Conservation (phyloP, 2,113 vertebrate species). For the Elephas maximus region DNA sequence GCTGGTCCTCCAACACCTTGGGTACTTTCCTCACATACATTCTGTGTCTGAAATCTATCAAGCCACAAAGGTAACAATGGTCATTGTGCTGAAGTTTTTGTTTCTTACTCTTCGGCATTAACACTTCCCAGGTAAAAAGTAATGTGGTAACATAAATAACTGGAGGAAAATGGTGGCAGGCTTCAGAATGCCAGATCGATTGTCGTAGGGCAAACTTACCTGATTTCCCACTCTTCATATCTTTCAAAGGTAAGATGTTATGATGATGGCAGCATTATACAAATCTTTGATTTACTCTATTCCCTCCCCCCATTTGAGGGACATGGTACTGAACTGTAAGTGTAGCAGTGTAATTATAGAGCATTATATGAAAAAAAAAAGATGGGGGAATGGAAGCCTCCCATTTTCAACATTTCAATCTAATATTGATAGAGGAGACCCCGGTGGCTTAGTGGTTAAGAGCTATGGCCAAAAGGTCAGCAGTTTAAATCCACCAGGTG, state of each 20-base stretch:
- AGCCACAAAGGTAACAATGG: rapidly evolving
- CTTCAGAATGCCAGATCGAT: neutral
- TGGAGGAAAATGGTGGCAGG: neutral
- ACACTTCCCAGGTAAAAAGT: neutral
- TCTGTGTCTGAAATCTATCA: no score
- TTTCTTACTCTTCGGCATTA: neutral
- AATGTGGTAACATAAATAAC: neutral
- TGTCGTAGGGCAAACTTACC: neutral
- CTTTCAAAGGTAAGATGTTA: neutral
- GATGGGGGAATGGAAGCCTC: no score
- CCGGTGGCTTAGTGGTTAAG: no score
- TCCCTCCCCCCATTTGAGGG: neutral
- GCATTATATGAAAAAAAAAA: neutral
- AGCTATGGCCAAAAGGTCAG: no score
- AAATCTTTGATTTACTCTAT: neutral
- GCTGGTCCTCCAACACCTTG: neutral
- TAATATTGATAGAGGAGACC: no score
- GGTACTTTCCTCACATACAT: neutral
- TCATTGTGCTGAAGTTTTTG: no score
- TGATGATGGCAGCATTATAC: rapidly evolving
- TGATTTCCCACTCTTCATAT: neutral
- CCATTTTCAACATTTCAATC: rapidly evolving
- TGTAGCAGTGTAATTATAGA: neutral
- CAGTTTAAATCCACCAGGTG: no score
- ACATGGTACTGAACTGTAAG: neutral